Evolutionary conservation across 2,888 invertebrate species (phyloP).

Genomic region (Macrosoma leucophasiata): DNA sequence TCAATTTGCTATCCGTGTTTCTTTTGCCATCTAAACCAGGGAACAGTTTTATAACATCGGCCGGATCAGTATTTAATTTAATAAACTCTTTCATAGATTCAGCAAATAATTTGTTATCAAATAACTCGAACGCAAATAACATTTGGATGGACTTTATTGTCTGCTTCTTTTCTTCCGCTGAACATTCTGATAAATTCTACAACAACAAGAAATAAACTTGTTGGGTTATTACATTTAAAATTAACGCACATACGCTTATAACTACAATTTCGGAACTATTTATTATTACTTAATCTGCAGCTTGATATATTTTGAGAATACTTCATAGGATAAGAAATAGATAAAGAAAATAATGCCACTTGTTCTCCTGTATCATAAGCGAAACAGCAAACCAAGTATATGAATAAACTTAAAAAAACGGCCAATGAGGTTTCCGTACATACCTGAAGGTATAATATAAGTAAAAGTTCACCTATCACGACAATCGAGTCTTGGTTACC

Average conservation of each 20-base stretch:
- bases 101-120: conserved; percentile 90
- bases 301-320: too few species aligned
- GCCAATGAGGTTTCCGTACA: too few species aligned
- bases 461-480: too few species aligned
- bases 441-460: too few species aligned
- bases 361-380: too few species aligned
- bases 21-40: conserved; percentile 85
- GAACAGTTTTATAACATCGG: conserved; percentile 95
- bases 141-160: conserved; percentile 93
- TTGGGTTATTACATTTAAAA: neutral
- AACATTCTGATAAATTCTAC: conserved; percentile 89
- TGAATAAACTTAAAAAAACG: too few species aligned
- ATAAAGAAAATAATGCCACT: too few species aligned
- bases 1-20: conserved; percentile 70
- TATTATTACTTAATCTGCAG: neutral
- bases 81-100: conserved; percentile 95
- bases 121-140: conserved; percentile 92
- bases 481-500: too few species aligned
- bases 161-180: conserved; percentile 85
- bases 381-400: too few species aligned
- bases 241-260: too few species aligned
- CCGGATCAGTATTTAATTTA: conserved; percentile 93
- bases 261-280: too few species aligned
- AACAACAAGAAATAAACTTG: conserved; percentile 16
- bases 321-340: too few species aligned